A percentile compares a stretch with the other conserved stretches of the same genome.
phyloP scores from a whole-genome alignment of 2,888 invertebrate genomes.

The Morpho helenor region DNA sequence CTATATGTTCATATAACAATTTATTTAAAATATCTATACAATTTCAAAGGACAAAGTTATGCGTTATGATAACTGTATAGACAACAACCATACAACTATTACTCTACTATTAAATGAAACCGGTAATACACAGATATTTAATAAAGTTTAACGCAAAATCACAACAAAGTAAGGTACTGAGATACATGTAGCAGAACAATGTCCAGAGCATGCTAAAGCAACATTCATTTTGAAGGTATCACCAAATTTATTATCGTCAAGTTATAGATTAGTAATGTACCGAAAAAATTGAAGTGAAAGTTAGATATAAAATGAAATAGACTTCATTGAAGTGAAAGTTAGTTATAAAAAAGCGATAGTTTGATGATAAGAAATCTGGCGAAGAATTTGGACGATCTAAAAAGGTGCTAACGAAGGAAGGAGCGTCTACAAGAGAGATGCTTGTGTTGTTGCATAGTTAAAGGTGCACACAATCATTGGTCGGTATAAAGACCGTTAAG shows the following conservation, averaged over 20 bases:
- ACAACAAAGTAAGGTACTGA: not conserved
- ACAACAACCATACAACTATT: constrained; percentile 8
- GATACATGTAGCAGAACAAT: constrained; percentile 43
- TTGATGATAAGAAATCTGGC: constrained; percentile 56
- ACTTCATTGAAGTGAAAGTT: no score
- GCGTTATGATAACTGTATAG: constrained; percentile 13
- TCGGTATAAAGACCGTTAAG: constrained; percentile 47
- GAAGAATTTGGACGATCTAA: constrained; percentile 73
- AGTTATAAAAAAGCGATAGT: constrained; percentile 21
- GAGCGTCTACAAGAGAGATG: constrained; percentile 70
- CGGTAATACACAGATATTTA: no score
- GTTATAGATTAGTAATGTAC: constrained; percentile 6
- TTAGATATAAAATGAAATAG: constrained; percentile 10
- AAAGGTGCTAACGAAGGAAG: constrained; percentile 78
- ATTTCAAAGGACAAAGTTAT: constrained; percentile 37
- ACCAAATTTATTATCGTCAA: constrained; percentile 55
- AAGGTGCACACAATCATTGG: constrained; percentile 63
- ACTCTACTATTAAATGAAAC: no score
- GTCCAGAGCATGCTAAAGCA: constrained; percentile 61
- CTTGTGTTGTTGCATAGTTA: constrained; percentile 64
- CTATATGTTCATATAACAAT: not conserved
- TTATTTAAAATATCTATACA: constrained; percentile 25
- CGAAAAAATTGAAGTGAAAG: constrained; percentile 13
- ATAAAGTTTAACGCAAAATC: no score
- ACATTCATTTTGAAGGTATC: constrained; percentile 43